Base-by-base conservation (phyloP, 2,888 invertebrate species). In the Epirrita christyi region DNA sequence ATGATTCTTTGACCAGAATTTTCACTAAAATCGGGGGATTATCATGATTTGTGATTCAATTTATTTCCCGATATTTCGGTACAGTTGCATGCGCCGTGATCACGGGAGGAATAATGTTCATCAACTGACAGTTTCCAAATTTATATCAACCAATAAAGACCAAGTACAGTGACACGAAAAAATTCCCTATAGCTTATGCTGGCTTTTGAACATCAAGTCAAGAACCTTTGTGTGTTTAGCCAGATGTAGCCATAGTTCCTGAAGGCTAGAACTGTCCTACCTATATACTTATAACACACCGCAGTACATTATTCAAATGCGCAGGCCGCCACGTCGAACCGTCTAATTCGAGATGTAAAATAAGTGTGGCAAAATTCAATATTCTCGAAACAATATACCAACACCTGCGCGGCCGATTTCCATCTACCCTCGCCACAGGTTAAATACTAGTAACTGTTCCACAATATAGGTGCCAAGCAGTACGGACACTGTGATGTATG, bases 281-380 rank as follows among this genome's bases (percentile, higher is more conserved):
- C 6, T 27, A n/a, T 21, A 6, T 42, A 29, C 28, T 21, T 41
- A n/a, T 13, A 6, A 5, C 27, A 13, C 1, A 34, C 41, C 37
- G 43, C 55, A 43, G 55, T 66, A 63, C 63, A 76, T 74, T 76
- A 76, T 76, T 72, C 75, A 75, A 71, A 73, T 73, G 67, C 68
- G 69, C 71, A 65, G 70, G 60, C 68, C 64, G 63, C 67, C 27
- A 40, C 51, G 60, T 56, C 60, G 59, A 63, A 70, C 71, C 73
- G 75, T 80, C 81, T 83, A 83, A 83, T 83, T 79, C 78, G 68
- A 74, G 73, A 80, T 82, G 81, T 83, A 80, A 83, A 82, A 81
- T 80, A 85, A 83, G 75, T 82, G 73, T 76, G 72, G 72, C 72
- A 68, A 79, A 82, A 85, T 85, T 85, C 84, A 85, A 85, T 85